These are phyloP conservation scores for Sebastes taczanowskii DNA, from an alignment of 2,797 vertebrate genomes.

Conservation along the genomic window DNA sequence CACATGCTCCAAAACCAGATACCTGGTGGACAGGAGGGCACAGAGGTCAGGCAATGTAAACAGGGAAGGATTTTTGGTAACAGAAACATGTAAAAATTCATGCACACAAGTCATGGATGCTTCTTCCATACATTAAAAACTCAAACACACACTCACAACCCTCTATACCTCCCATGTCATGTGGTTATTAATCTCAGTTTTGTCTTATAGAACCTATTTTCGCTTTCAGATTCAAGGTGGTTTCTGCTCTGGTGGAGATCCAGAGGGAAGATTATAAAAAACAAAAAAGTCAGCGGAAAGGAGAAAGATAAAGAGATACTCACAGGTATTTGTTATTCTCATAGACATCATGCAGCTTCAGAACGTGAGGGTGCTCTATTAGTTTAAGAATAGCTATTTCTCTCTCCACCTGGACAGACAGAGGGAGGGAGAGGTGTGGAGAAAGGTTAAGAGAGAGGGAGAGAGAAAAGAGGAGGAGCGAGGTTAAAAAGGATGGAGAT, in stretches of 20 bases:
- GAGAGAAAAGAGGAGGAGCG: slow-evolving; percentile 7
- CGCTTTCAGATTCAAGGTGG: slow-evolving; percentile 32
- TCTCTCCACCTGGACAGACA: slow-evolving; percentile 89
- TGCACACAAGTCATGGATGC: not conserved
- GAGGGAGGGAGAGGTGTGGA: slow-evolving; percentile 11
- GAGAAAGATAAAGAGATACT: slow-evolving; percentile 74
- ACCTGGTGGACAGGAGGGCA: slow-evolving; percentile 73
- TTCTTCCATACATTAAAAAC: not conserved
- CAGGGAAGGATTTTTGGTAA: not conserved
- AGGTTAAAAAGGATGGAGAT: slow-evolving; percentile 28
- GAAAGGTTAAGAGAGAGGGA: slow-evolving; percentile 32
- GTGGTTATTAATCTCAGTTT: not conserved
- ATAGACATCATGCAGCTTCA: slow-evolving; percentile 95
- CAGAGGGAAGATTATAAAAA: slow-evolving; percentile 1
- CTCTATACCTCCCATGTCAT: not conserved
- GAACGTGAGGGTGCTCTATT: slow-evolving; percentile 94
- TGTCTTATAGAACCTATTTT: not conserved
- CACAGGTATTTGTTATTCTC: slow-evolving; percentile 99
- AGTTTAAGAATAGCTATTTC: slow-evolving; percentile 96
- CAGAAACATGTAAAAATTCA: not conserved
- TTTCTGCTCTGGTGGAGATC: slow-evolving; percentile 14
- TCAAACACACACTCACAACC: not conserved
- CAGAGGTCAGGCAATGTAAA: not conserved
- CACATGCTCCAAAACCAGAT: slow-evolving; percentile 92
- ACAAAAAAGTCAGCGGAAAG: slow-evolving; percentile 5